phyloP scores from a whole-genome alignment of 2,888 invertebrate genomes.

The Synergus itoensis region DNA sequence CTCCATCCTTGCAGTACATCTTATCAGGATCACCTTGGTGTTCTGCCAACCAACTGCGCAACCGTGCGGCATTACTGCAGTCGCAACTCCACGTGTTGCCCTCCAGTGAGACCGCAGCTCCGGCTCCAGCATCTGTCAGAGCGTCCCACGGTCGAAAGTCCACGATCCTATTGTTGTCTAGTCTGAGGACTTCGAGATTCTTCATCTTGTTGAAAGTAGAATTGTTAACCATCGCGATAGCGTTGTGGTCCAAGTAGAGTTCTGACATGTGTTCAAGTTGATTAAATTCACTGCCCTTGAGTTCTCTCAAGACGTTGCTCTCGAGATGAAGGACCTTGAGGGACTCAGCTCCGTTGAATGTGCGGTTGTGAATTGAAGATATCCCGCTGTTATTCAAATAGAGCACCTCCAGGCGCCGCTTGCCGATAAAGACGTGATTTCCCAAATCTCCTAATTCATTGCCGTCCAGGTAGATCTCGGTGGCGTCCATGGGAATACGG shows the following conservation, averaged over 20 bases:
- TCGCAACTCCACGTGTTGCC: conserved; percentile 93
- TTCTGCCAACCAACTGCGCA: conserved; percentile 85
- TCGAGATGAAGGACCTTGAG: conserved; percentile 88
- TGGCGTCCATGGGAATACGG: conserved; percentile 93
- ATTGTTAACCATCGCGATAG: conserved; percentile 86
- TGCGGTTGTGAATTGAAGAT: conserved; percentile 87
- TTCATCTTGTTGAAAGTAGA: conserved; percentile 87
- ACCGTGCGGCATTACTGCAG: conserved; percentile 85
- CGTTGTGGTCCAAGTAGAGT: conserved; percentile 88
- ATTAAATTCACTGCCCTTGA: conserved; percentile 89
- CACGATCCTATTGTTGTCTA: conserved; percentile 89
- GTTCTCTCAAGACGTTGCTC: conserved; percentile 85
- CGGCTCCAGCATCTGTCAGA: conserved; percentile 79
- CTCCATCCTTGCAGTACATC: conserved; percentile 84
- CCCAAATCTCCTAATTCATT: conserved; percentile 88
- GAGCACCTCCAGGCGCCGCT: conserved; percentile 88
- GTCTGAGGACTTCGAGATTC: conserved; percentile 85
- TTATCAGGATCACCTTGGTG: conserved; percentile 85
- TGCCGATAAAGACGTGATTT: conserved; percentile 92
- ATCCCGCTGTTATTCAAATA: conserved; percentile 90
- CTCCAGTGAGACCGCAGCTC: conserved; percentile 85
- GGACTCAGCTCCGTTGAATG: conserved; percentile 89
- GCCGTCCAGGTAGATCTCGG: conserved; percentile 91
- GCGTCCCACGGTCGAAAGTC: conserved; percentile 87
- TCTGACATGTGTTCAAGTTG: conserved; percentile 86